These are phyloP conservation scores for Thalassophryne amazonica DNA, from an alignment of 2,797 vertebrate species.

Conservation along the genomic window DNA sequence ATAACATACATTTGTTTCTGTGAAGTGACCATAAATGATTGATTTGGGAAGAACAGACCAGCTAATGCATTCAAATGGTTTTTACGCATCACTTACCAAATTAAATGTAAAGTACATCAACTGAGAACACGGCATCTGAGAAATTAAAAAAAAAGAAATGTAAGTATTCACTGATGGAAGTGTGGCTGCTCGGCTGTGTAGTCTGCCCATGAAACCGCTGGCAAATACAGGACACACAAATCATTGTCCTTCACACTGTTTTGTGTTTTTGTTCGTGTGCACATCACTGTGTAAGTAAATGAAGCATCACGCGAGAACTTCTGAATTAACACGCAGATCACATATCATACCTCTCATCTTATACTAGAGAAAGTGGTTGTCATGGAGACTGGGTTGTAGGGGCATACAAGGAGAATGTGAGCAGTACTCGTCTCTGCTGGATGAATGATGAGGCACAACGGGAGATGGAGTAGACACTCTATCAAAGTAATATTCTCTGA, in stretches of 20 bases:
- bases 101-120: neutral
- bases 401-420: slow-evolving; percentile 47
- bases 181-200: neutral
- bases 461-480: slow-evolving; percentile 15
- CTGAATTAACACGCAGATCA: slow-evolving; percentile 78
- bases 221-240: no score
- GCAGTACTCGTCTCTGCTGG: slow-evolving; percentile 20
- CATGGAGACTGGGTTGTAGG: slow-evolving; percentile 81
- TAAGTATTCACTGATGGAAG: neutral
- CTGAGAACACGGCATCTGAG: neutral
- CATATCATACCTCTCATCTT: slow-evolving; percentile 77
- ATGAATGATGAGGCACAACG: slow-evolving; percentile 26
- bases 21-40: slow-evolving; percentile 7
- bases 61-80: neutral
- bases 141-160: neutral
- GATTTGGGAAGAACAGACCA: neutral
- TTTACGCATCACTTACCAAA: neutral
- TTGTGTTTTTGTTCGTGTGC: neutral
- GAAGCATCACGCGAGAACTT: slow-evolving; percentile 30
- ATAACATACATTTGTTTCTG: neutral
- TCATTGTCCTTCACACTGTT: slow-evolving; percentile 23
- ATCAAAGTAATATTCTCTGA: neutral
- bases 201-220: slow-evolving; percentile 61
- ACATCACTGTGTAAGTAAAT: slow-evolving; percentile 8
- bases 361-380: slow-evolving; percentile 76